Evolutionary conservation across 2,888 invertebrate species (phyloP).

Genomic region (Rhaphigaster nebulosa): DNA sequence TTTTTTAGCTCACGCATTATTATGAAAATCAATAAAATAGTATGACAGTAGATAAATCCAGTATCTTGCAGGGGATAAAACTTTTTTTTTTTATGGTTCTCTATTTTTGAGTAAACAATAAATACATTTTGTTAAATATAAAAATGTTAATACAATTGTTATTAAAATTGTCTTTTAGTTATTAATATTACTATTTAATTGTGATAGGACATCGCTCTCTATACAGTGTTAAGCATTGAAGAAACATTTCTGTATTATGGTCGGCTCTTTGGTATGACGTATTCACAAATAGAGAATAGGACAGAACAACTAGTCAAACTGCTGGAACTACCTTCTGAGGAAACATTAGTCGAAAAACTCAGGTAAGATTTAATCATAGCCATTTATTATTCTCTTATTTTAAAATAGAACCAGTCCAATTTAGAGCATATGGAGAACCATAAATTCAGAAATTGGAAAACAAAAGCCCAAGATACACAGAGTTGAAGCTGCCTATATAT

Average conservation of each 20-base stretch:
- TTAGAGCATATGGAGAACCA: background rate
- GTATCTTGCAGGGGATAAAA: no score
- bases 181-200: slow-evolving; percentile 26
- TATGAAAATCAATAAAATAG: no score
- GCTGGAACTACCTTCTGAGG: slow-evolving; percentile 65
- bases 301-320: slow-evolving; percentile 65
- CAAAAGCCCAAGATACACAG: no score
- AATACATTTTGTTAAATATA: background rate
- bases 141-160: background rate
- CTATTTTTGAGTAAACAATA: no score
- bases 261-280: slow-evolving; percentile 65
- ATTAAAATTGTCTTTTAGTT: background rate
- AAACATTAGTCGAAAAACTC: slow-evolving; percentile 65
- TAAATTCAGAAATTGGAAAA: no score
- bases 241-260: slow-evolving; percentile 66
- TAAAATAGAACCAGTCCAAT: background rate
- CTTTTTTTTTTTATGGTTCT: no score
- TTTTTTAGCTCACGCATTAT: no score
- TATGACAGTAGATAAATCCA: no score
- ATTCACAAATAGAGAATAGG: slow-evolving; percentile 64
- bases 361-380: slow-evolving; percentile 63
- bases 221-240: slow-evolving; percentile 65
- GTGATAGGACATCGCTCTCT: slow-evolving; percentile 66
- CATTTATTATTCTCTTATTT: background rate
- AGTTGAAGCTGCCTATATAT: no score